Conservation (phyloP, 1,140 invertebrate species). For the Maconellicoccus hirsutus region DNA sequence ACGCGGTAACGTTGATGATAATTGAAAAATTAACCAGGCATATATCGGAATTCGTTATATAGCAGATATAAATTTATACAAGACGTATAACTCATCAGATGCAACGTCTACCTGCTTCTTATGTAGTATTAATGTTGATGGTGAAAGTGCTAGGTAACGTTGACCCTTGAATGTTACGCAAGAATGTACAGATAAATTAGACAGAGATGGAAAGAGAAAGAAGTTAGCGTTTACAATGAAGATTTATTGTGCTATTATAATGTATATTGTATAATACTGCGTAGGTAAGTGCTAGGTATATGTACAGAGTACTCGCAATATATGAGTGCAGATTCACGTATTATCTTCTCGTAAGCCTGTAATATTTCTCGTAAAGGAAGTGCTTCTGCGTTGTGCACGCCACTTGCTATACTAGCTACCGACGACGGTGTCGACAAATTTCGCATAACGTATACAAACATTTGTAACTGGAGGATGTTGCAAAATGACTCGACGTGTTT, state of each 20-base stretch:
- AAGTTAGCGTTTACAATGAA: background rate
- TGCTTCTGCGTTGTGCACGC: too few relatives aligned
- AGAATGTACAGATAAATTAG: background rate
- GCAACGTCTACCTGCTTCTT: background rate
- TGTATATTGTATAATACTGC: background rate
- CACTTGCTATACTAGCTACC: too few relatives aligned
- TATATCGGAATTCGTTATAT: too few relatives aligned
- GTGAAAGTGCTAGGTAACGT: constrained; percentile 3
- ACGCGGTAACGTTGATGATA: too few relatives aligned
- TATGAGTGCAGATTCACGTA: background rate
- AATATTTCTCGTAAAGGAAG: too few relatives aligned
- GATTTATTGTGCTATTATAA: background rate
- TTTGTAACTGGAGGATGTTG: too few relatives aligned
- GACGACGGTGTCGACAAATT: too few relatives aligned
- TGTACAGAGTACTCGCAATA: background rate
- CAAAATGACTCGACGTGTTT: too few relatives aligned
- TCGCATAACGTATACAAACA: too few relatives aligned
- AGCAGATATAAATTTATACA: too few relatives aligned
- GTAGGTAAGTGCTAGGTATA: background rate
- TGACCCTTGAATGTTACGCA: constrained; percentile 2
- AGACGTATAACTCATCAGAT: background rate
- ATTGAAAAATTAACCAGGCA: too few relatives aligned
- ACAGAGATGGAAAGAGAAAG: background rate
- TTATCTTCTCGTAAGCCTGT: background rate
- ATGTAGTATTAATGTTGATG: background rate